A percentile compares a stretch with the other conserved stretches of the same genome.
These are phyloP conservation scores for Pseudanteris insignis DNA, from an alignment of 2,888 invertebrate species.

Conservation along the genomic window DNA sequence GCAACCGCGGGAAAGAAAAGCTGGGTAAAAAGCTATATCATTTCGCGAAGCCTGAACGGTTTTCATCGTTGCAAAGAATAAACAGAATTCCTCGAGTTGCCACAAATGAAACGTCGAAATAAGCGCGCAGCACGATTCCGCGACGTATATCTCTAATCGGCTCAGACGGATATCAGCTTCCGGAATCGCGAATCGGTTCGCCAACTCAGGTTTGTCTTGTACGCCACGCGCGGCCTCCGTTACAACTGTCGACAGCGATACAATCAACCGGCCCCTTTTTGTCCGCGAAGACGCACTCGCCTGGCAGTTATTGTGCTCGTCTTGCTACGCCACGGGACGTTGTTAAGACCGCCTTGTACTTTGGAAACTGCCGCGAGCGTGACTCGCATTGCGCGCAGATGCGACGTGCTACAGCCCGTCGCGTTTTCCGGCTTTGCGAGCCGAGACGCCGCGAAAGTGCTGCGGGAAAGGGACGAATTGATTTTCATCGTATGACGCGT, in stretches of 20 bases:
- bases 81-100: conserved; percentile 19
- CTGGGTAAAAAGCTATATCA: too few species aligned
- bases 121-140: conserved; percentile 50
- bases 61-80: conserved; percentile 23
- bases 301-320: conserved; percentile 41
- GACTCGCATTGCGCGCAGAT: conserved; percentile 34
- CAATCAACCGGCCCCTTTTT: conserved; percentile 26
- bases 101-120: conserved; percentile 54
- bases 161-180: conserved; percentile 28
- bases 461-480: conserved; percentile 3
- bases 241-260: conserved; percentile 37
- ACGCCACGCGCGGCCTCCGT: conserved; percentile 13
- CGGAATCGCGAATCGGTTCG: conserved; percentile 32
- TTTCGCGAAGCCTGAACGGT: too few species aligned
- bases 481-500: conserved; percentile 17
- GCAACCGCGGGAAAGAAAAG: too few species aligned
- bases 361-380: conserved; percentile 41
- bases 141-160: conserved; percentile 37
- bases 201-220: too few species aligned
- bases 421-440: conserved; percentile 6
- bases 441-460: not conserved
- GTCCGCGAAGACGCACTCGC: conserved; percentile 35
- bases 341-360: conserved; percentile 42
- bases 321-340: conserved; percentile 35
- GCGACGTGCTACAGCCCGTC: conserved; percentile 16